Evolutionary conservation across 2,797 vertebrate species (phyloP), one percentile per base, ranked within the genome.

Genomic region (Eupleurogrammus muticus): DNA sequence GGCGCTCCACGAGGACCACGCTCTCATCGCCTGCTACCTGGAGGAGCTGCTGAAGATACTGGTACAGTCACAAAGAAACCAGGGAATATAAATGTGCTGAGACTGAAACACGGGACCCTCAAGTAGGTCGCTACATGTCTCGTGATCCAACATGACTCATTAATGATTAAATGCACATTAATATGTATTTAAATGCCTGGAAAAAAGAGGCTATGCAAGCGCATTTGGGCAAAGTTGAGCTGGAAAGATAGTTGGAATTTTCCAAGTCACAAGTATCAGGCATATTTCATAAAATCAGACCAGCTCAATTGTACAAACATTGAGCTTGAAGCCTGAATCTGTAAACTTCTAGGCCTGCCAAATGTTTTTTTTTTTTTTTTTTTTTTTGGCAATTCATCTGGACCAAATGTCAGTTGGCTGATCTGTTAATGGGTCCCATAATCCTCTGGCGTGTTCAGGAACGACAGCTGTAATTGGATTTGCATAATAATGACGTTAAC

Each of bases 31-130:
- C 71, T 98, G 97, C 84, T 99, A 99, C 87, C 92, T 99, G 73
- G 97, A 99, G 83, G 98, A 99, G 86, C 92, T 99, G 77, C 95
- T 99, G 69, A 96, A 96, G 76, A 99, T 99, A 72, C 93, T 99
- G 97, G 98, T 99, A 86, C 21, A 74, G 46, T 9, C 28, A 28
- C 6, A 6, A 28, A 28, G 28, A 28, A 28, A 28, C 6, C 3
- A 28, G 6, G 28, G 6, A 28, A 28, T 28, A 40, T 10, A 36
- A 1, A 61, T 48, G 7, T n/a, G 40, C 40, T 44, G 38, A 42
- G 38, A 5, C 16, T 44, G 16, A 44, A 7, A 17, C 40, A 44
- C 5, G 16, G 38, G 38, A 5, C 38, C 14, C 36, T 40, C 5
- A 17, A 44, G 16, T 44, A 44, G 40, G 40, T 44, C 38, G 5